Base-by-base conservation (phyloP, 2,113 vertebrate genomes). In the Larimichthys crocea region DNA sequence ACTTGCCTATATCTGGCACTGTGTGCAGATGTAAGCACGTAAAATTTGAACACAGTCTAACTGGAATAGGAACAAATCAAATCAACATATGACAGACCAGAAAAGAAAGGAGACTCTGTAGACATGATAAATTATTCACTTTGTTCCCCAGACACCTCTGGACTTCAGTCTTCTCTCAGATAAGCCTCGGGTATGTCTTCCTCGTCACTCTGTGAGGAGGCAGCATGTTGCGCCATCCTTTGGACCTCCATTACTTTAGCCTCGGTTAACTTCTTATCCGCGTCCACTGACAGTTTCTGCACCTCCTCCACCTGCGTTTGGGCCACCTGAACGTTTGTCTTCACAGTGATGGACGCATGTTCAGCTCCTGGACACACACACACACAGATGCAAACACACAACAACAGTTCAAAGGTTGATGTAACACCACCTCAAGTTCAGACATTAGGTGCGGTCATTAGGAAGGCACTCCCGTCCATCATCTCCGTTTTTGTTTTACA, bases 201-300 rank as follows among this genome's bases (percentile, higher is more conserved):
- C 42, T 93, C 90, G 2, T 93, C 91, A 19, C 46, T 86, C 60
- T 92, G 69, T 35, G 84, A 40, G 22, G 86, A 79, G 11, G 88
- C 75, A 14, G 89, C 64, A 29, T 93, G 53, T 44, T 90, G 91
- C 0, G 92, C 68, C 90, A 94, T 91, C 85, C 92, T 90, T 83
- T 95, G 88, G 63, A 96, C 87, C 90, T 96, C 95, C 83, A 94
- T 95, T 0, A 96, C 97, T 93, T 99, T 97, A 1, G 89, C 91
- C 82, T 98, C 96, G 0, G 96, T 94, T 82, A 99, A 74, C 90
- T 96, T 96, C 86, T 93, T 96, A 80, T 99, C 96, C 0, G 97
- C 97, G 26, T 96, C 96, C 84, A 86, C 78, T 2, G 95, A 96
- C 17, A 97, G 90, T 90, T 96, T 96, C 35, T 90, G 92, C 0